Evolutionary conservation across 1,140 invertebrate genomes (phyloP).

Genomic region (Aplysia californica): DNA sequence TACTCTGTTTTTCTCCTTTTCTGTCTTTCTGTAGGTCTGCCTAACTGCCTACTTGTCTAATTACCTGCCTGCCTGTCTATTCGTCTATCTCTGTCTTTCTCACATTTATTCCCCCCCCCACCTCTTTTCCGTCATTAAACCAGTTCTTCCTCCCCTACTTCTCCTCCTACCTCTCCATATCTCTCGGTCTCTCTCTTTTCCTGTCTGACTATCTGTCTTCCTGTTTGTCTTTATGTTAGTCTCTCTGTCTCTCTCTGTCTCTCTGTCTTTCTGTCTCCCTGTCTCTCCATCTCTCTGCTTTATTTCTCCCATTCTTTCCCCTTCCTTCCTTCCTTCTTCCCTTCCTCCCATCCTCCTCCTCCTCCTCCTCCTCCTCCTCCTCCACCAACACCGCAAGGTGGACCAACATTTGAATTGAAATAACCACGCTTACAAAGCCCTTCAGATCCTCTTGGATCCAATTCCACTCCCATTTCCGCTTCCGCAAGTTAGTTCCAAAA

Average conservation of each 20-base stretch:
- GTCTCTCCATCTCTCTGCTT: not conserved
- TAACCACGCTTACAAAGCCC: no score
- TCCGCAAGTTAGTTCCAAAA: no score
- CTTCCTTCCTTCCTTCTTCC: not conserved
- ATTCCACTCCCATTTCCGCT: no score
- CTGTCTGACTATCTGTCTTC: not conserved
- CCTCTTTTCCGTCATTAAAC: not conserved
- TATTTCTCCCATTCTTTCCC: not conserved
- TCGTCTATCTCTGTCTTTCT: not conserved
- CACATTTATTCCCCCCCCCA: not conserved
- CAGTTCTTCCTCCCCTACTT: not conserved
- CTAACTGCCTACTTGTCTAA: not conserved
- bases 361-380: not conserved
- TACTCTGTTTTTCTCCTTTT: not conserved
- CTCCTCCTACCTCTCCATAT: slow-evolving; percentile 10
- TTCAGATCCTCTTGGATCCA: no score
- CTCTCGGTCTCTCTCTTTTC: not conserved
- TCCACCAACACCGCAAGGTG: no score
- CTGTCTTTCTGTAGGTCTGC: not conserved
- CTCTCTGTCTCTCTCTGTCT: slow-evolving; percentile 8
- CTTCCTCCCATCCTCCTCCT: not conserved
- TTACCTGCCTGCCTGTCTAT: not conserved
- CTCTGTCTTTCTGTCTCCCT: not conserved
- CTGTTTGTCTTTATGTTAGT: not conserved
- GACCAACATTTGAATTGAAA: no score